A percentile compares a stretch with the other conserved stretches of the same genome.
Evolutionary conservation across 2,888 invertebrate species (phyloP).

Genomic region (Hirtodrosophila trivittata): DNA sequence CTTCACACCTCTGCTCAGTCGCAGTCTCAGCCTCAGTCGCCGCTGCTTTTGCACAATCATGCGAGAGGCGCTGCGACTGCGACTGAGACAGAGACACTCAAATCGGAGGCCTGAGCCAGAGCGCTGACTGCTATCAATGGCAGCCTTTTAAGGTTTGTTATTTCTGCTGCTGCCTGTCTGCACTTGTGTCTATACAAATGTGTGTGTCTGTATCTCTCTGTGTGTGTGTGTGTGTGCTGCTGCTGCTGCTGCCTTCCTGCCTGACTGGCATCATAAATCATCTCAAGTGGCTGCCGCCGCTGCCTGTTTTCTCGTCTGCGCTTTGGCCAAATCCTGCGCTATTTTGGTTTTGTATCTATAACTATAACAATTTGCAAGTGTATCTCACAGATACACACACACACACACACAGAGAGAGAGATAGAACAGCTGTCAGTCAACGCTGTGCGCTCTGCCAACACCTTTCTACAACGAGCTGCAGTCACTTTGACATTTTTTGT

Average conservation of each 20-base stretch:
- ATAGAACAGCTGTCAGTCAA: slow-evolving; percentile 3
- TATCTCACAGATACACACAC: slow-evolving; percentile 50
- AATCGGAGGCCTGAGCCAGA: slow-evolving; percentile 24
- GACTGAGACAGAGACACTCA: slow-evolving; percentile 19
- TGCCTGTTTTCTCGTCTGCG: slow-evolving; percentile 23
- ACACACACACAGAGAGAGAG: slow-evolving; percentile 9
- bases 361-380: slow-evolving; percentile 72
- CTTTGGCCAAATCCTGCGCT: slow-evolving; percentile 47
- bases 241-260: slow-evolving; percentile 10
- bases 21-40: slow-evolving; percentile 8
- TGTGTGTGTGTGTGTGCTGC: slow-evolving; percentile 12
- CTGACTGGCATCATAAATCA: slow-evolving; percentile 12
- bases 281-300: slow-evolving; percentile 34
- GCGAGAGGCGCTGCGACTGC: slow-evolving; percentile 4
- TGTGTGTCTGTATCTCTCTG: slow-evolving; percentile 7
- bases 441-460: slow-evolving; percentile 28
- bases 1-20: slow-evolving; percentile 60
- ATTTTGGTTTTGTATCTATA: slow-evolving; percentile 60
- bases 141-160: slow-evolving; percentile 46
- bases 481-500: slow-evolving; percentile 27
- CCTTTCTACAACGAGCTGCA: slow-evolving; percentile 17
- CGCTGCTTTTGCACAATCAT: slow-evolving; percentile 44
- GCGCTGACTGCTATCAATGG: slow-evolving; percentile 59
- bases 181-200: slow-evolving; percentile 1
- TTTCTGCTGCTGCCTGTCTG: slow-evolving; percentile 28